Conservation (phyloP, 1,140 invertebrate genomes). For the Cotesia glomerata region DNA sequence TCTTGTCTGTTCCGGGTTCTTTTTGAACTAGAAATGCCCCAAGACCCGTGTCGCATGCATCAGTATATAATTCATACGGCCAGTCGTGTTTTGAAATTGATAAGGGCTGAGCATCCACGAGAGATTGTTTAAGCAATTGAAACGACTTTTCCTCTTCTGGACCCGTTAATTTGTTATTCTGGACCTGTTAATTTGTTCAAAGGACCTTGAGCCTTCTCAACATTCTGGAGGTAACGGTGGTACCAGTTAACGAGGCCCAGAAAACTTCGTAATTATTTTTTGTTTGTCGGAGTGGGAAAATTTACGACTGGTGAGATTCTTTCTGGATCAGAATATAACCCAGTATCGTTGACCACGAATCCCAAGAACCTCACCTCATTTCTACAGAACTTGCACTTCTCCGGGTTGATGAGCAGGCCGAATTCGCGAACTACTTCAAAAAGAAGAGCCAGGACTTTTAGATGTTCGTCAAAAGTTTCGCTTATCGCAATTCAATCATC, state of each 20-base stretch:
- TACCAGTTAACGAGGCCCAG: constrained; percentile 19
- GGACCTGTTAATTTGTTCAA: constrained; percentile 12
- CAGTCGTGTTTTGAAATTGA: no score
- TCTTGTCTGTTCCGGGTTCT: no score
- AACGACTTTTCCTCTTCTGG: constrained; percentile 15
- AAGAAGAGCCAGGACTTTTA: not conserved
- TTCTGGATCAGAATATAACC: not conserved
- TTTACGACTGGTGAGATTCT: constrained; percentile 11
- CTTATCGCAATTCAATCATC: no score
- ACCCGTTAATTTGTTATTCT: not conserved
- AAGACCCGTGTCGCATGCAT: no score
- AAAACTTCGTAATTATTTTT: not conserved
- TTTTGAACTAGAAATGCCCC: no score
- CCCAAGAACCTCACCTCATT: no score
- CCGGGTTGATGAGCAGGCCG: constrained; percentile 3
- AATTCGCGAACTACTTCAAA: constrained; percentile 10
- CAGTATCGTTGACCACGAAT: no score
- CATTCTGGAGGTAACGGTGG: no score
- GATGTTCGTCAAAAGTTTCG: constrained; percentile 16
- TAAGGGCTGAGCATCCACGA: no score
- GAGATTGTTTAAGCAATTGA: not conserved
- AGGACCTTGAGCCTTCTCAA: not conserved
- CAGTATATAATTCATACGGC: no score
- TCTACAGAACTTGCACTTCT: not conserved
- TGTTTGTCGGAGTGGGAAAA: not conserved